Evolutionary conservation across 2,888 invertebrate genomes (phyloP).

Genomic region (Papilio protenor): DNA sequence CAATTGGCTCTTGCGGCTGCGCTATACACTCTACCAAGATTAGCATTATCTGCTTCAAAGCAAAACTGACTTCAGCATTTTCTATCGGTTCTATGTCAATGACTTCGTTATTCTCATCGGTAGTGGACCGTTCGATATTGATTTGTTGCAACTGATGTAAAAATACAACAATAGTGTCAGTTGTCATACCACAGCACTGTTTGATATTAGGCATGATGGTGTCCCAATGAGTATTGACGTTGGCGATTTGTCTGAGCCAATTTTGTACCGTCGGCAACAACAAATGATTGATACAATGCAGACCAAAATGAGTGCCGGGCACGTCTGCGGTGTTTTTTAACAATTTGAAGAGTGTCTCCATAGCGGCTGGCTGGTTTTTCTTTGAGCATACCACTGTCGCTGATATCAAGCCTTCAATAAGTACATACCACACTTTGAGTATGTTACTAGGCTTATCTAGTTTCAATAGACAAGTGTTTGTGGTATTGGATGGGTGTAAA

Average conservation of each 20-base stretch:
- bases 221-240: constrained; percentile 89
- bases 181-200: constrained; percentile 96
- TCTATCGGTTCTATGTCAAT: constrained; percentile 82
- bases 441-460: constrained; percentile 93
- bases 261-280: constrained; percentile 96
- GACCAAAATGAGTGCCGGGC: constrained; percentile 94
- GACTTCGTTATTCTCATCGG: constrained; percentile 71
- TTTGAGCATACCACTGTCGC: constrained; percentile 94
- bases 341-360: constrained; percentile 94
- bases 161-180: constrained; percentile 95
- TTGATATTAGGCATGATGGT: constrained; percentile 95
- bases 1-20: constrained; percentile 95
- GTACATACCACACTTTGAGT: constrained; percentile 94
- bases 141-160: constrained; percentile 89
- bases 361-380: constrained; percentile 93
- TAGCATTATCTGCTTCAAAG: constrained; percentile 92
- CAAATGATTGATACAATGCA: constrained; percentile 96
- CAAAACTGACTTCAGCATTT: constrained; percentile 86
- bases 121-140: constrained; percentile 69
- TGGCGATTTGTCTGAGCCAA: constrained; percentile 92
- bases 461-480: constrained; percentile 84
- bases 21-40: constrained; percentile 96
- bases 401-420: constrained; percentile 93
- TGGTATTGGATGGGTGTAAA: constrained; percentile 76
- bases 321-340: constrained; percentile 90